A percentile compares a stretch with the other conserved stretches of the same genome.
These are phyloP conservation scores for Bilobella aurantiaca DNA, from an alignment of 1,140 invertebrate genomes.

Conservation along the genomic window DNA sequence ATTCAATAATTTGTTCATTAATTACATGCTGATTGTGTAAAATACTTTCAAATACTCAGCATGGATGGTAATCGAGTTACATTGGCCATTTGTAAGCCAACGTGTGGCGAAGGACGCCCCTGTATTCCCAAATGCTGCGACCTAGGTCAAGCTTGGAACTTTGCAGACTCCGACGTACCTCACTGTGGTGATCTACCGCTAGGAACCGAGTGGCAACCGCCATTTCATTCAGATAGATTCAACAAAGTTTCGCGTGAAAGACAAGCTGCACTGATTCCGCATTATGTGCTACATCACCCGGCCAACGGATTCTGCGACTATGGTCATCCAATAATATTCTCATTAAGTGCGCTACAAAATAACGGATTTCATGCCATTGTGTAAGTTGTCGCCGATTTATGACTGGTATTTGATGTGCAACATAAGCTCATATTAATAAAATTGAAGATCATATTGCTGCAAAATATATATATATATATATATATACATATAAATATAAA, in stretches of 20 bases:
- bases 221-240: slow-evolving; percentile 14
- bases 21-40: not conserved
- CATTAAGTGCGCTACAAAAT: not conserved
- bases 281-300: slow-evolving; percentile 14
- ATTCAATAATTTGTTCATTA: not conserved
- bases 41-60: slow-evolving; percentile 7
- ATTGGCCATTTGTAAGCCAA: slow-evolving; percentile 20
- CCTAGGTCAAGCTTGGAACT: slow-evolving; percentile 22
- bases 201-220: slow-evolving; percentile 20
- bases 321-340: slow-evolving; percentile 2
- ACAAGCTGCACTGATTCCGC: not conserved
- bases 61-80: slow-evolving; percentile 7
- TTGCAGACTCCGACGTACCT: slow-evolving; percentile 6
- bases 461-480: no score
- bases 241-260: not conserved
- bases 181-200: slow-evolving; percentile 14
- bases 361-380: not conserved
- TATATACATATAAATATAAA: no score
- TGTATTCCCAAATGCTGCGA: slow-evolving; percentile 30
- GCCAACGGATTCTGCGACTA: not conserved
- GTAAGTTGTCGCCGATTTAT: no score
- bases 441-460: no score
- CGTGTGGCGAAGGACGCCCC: slow-evolving; percentile 13
- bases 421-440: no score
- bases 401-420: no score